phyloP scores from a whole-genome alignment of 1,140 invertebrate species.

The Drosophila elegans region DNA sequence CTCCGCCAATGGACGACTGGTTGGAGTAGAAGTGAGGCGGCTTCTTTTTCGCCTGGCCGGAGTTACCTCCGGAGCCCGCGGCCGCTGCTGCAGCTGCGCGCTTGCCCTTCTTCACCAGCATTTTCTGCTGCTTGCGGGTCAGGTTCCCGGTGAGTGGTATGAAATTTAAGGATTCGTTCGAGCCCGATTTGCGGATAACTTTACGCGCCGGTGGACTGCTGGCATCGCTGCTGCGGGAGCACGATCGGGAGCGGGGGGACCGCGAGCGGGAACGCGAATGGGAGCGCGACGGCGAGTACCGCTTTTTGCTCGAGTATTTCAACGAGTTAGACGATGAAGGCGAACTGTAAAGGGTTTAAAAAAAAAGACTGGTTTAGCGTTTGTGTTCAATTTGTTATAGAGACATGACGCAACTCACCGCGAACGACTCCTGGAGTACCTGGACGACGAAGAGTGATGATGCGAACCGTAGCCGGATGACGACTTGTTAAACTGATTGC shows the following conservation, averaged over 20 bases:
- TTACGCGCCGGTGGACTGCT: conserved; percentile 73
- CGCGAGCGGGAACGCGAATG: conserved; percentile 61
- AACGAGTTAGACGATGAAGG: conserved; percentile 63
- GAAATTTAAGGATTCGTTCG: conserved; percentile 66
- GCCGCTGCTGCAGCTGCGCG: conserved; percentile 69
- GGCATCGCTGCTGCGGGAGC: conserved; percentile 64
- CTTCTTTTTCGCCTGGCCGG: conserved; percentile 84
- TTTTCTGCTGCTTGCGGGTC: conserved; percentile 74
- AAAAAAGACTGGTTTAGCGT: background rate
- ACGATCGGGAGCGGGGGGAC: conserved; percentile 63
- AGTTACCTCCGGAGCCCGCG: conserved; percentile 1
- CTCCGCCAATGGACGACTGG: conserved; percentile 86
- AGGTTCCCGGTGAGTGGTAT: conserved; percentile 71
- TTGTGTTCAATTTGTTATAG: background rate
- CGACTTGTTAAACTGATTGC: conserved; percentile 62
- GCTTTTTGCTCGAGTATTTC: conserved; percentile 68
- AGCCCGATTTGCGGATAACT: conserved; percentile 62
- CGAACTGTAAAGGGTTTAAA: conserved; percentile 39
- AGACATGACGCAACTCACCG: conserved; percentile 53
- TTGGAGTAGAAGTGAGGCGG: conserved; percentile 88
- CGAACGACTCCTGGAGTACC: conserved; percentile 74
- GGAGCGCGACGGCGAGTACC: conserved; percentile 70
- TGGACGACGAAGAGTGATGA: conserved; percentile 38
- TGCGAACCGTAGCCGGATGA: conserved; percentile 40
- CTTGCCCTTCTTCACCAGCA: conserved; percentile 84